phyloP scores from a whole-genome alignment of 2,797 vertebrate genomes.

The Pteronotus mesoamericanus region DNA sequence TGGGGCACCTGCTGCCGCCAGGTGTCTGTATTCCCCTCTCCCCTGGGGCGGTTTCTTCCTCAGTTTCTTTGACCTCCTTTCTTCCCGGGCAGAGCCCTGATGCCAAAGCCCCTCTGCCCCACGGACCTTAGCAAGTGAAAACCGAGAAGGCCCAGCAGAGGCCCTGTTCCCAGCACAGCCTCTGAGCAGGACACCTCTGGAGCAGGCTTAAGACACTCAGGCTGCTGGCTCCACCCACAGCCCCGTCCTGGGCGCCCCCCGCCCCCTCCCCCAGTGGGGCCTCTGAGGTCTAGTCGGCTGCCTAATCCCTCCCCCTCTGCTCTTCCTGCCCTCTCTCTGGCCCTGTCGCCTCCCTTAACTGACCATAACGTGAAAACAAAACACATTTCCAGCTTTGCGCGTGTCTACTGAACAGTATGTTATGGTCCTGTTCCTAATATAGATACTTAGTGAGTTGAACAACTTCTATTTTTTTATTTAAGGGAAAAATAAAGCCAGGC shows the following conservation, averaged over 20 bases:
- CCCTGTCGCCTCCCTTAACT: neutral
- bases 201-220: neutral
- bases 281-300: neutral
- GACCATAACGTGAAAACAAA: conserved; percentile 47
- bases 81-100: neutral
- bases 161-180: neutral
- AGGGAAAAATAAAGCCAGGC: conserved; percentile 30
- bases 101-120: neutral
- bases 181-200: neutral
- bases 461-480: conserved; percentile 62
- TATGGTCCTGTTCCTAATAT: conserved; percentile 60
- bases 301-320: neutral
- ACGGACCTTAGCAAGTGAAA: neutral
- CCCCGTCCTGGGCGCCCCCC: neutral
- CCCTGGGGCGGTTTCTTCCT: neutral
- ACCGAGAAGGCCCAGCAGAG: neutral
- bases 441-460: conserved; percentile 63
- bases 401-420: conserved; percentile 31
- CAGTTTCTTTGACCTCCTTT: neutral
- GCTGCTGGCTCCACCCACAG: neutral
- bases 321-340: neutral
- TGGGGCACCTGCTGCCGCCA: neutral
- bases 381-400: conserved; percentile 45
- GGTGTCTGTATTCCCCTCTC: neutral
- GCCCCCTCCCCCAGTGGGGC: neutral